These are phyloP conservation scores for Myopa testacea DNA, from an alignment of 2,888 invertebrate species.

Conservation along the genomic window DNA sequence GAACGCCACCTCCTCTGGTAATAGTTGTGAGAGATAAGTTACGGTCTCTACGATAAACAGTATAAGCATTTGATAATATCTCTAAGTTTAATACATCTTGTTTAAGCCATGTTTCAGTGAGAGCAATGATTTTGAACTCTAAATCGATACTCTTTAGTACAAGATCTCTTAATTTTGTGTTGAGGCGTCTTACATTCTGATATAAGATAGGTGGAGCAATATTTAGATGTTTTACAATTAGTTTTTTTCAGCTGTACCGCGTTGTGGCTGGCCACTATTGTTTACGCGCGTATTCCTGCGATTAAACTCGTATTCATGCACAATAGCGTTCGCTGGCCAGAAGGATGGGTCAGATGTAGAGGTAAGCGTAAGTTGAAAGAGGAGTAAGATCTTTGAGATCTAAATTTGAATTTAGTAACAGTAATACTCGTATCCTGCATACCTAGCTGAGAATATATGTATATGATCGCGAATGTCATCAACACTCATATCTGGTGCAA, in stretches of 20 bases:
- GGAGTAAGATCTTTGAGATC: neutral
- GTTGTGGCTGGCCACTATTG: neutral
- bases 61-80: too few relatives aligned
- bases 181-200: too few relatives aligned
- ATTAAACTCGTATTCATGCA: neutral
- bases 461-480: neutral
- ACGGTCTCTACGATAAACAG: too few relatives aligned
- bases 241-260: neutral
- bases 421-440: neutral
- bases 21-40: too few relatives aligned
- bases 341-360: neutral
- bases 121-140: too few relatives aligned
- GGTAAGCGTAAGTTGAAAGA: neutral
- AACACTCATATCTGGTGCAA: neutral
- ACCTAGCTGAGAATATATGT: neutral
- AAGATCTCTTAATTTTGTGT: too few relatives aligned
- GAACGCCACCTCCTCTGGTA: too few relatives aligned
- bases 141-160: too few relatives aligned
- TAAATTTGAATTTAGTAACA: neutral
- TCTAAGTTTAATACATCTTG: too few relatives aligned
- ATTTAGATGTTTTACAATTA: neutral
- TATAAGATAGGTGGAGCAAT: too few relatives aligned
- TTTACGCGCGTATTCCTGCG: too few relatives aligned
- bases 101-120: too few relatives aligned
- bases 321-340: constrained; percentile 5